Base-by-base conservation (phyloP, 2,113 vertebrate genomes). In the Entelurus aequoreus region DNA sequence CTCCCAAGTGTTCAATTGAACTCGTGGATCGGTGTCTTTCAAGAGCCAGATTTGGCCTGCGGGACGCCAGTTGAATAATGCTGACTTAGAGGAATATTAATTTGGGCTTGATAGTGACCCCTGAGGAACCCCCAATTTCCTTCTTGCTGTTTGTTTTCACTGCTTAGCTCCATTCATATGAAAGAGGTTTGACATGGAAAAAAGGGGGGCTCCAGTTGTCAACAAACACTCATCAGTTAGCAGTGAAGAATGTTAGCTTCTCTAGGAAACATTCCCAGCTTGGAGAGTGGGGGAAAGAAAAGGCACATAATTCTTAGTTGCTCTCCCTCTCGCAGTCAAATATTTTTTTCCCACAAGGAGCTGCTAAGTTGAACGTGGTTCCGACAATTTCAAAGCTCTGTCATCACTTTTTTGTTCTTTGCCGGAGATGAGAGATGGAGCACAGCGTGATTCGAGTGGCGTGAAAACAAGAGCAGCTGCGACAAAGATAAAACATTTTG, bases 71-170 rank as follows among this genome's bases (percentile, higher is more conserved):
- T 71, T 66, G 11, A 46, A 46, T 46, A 46, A 46, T 6, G 10
- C 42, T 4, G 42, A 46, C 42, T 4, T 3, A 12, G 42, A 80
- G 76, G 79, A 81, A 86, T 83, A 88, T 81, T 84, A 84, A 86
- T 79, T 72, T 81, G 42, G 79, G 53, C 69, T 63, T 16, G 59
- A 65, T 77, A 71, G 49, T 80, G 80, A 86, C 82, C 86, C 77
- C 58, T 58, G 69, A 69, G 76, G 82, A 83, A 76, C 80, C 76
- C 62, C 76, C 28, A 63, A 74, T 85, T 86, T 87, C 75, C 84
- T 84, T 65, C 76, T 48, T 0, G 8, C 65, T 71, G 79, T 83
- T 88, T 86, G 71, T 86, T 88, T 84, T 83, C 72, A 79, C 74
- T 80, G 64, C 79, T 76, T 49, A 54, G 75, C 68, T 66, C 70